Base-by-base conservation (phyloP, 2,888 invertebrate species). In the Boloria euphrosyne region DNA sequence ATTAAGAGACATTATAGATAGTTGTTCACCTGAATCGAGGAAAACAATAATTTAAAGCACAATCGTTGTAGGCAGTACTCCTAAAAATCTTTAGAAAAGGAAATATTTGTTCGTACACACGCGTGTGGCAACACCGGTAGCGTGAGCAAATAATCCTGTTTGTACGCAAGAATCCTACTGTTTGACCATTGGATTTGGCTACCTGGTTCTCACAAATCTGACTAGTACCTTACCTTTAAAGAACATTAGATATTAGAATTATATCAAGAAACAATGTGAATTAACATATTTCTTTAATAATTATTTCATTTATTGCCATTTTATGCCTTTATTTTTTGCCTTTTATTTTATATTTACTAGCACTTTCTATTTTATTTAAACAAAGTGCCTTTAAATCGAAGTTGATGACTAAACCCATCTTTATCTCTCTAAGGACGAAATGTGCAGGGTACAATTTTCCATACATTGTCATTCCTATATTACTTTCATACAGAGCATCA, bases 91-190 rank as follows among this genome's bases (percentile, higher is more conserved):
- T 77, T 78, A 79, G 71, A 77, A 74, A 75, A 81, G 83, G 79
- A 80, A 81, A 80, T 90, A 86, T 90, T 90, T 90, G 87, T 82
- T 72, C 74, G 80, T 79, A 78, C 77, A 79, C 82, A 81, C 81
- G 90, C 86, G 90, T 90, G 91, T 89, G 91, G 90, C 89, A 90
- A 90, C 89, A 89, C 91, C 88, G 84, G 91, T 91, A 91, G 91
- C 90, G 80, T 82, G 79, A 76, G 84, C 85, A 90, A 92, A 91
- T 85, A 92, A 59, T 71, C 74, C 76, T 88, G 86, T 89, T 89
- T 88, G 89, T 87, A 75, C 69, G 67, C 67, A 83, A 83, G 86
- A 84, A 86, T 86, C 78, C 82, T 81, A 75, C 75, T 89, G 85
- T 90, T 90, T 90, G 86, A 79, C 74, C 77, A 78, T 74, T 75